These are phyloP conservation scores for Phalloptychus januarius DNA, from an alignment of 2,797 vertebrate genomes.

Conservation along the genomic window DNA sequence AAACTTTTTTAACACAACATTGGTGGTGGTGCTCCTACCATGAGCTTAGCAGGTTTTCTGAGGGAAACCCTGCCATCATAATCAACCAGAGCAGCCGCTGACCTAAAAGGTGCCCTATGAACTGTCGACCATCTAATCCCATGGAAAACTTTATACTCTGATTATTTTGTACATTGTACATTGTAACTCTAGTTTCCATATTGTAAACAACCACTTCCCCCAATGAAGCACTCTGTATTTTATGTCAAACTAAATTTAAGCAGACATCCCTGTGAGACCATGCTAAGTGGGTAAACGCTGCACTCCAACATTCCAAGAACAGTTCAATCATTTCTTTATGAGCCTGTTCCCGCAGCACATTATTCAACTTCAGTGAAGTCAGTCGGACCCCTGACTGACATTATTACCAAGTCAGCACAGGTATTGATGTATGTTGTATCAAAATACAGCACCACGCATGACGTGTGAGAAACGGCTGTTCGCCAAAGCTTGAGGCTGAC, in stretches of 20 bases:
- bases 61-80: too few species aligned
- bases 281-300: not conserved
- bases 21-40: too few species aligned
- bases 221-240: not conserved
- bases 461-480: slow-evolving; percentile 26
- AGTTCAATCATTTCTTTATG: not conserved
- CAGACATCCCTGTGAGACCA: not conserved
- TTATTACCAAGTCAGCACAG: slow-evolving; percentile 18
- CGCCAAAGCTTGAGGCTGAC: slow-evolving; percentile 28
- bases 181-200: not conserved
- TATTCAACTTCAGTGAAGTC: not conserved
- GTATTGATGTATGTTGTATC: slow-evolving; percentile 20
- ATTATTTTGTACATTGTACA: not conserved
- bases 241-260: slow-evolving; percentile 1
- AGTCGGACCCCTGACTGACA: not conserved
- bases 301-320: not conserved
- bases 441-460: slow-evolving; percentile 31
- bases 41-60: too few species aligned
- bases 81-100: not conserved
- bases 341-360: not conserved
- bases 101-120: not conserved
- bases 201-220: not conserved
- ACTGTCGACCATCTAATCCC: not conserved
- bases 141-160: not conserved
- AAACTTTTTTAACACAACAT: too few species aligned